A percentile compares a stretch with the other conserved stretches of the same genome.
Evolutionary conservation across 2,113 vertebrate genomes (phyloP).

Genomic region (Centropristis striata): DNA sequence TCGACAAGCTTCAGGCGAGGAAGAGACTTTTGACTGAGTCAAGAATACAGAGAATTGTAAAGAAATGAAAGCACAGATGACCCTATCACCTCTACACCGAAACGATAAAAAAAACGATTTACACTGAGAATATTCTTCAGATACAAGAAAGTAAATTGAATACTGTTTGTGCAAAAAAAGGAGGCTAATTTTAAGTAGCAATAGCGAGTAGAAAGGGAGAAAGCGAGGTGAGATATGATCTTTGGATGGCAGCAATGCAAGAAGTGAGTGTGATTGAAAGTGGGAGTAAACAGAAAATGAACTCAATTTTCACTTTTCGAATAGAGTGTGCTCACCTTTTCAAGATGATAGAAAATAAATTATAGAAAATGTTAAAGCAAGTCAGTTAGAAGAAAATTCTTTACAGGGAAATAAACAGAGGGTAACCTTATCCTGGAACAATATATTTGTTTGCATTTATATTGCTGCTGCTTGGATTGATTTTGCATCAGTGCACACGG

Average conservation of each 20-base stretch:
- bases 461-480: conserved; percentile 3
- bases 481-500: conserved; percentile 1
- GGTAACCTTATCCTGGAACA: neutral
- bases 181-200: neutral
- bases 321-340: conserved; percentile 38
- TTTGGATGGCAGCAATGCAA: neutral
- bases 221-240: neutral
- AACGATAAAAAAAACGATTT: neutral
- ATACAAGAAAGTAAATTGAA: neutral
- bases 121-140: neutral
- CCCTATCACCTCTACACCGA: neutral
- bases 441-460: conserved; percentile 8
- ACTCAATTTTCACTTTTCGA: conserved; percentile 43
- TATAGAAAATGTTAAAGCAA: neutral
- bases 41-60: neutral
- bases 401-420: neutral
- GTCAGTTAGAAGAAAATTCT: neutral
- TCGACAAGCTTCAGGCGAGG: conserved; percentile 8
- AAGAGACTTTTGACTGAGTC: conserved; percentile 27
- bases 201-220: neutral
- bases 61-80: conserved; percentile 14
- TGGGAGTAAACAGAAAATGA: conserved; percentile 36
- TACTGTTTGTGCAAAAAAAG: neutral
- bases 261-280: neutral
- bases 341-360: neutral